Evolutionary conservation across 2,888 invertebrate genomes (phyloP).

Genomic region (Drosophila paracracens): DNA sequence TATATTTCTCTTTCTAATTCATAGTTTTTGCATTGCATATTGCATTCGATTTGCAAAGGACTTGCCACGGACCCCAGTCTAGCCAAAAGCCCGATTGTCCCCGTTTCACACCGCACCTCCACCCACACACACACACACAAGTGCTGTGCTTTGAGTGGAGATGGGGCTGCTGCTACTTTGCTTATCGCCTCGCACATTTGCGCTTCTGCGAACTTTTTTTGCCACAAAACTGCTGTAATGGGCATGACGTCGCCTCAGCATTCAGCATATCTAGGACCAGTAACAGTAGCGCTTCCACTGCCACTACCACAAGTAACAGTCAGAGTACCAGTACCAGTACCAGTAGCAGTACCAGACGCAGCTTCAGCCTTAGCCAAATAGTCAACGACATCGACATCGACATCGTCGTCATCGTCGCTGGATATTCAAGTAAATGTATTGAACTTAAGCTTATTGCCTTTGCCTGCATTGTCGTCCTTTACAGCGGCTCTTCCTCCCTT

Average conservation of each 20-base stretch:
- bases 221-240: constrained; percentile 70
- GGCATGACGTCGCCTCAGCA: constrained; percentile 50
- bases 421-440: constrained; percentile 78
- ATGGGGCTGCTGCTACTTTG: constrained; percentile 62
- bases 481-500: background rate
- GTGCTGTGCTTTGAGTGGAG: constrained; percentile 1
- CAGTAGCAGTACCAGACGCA: background rate
- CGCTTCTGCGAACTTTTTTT: constrained; percentile 59
- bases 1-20: background rate
- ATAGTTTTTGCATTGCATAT: background rate
- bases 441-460: constrained; percentile 78
- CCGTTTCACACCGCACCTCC: background rate
- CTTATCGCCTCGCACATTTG: constrained; percentile 79
- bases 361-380: constrained; percentile 45
- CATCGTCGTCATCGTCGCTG: constrained; percentile 37
- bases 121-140: background rate
- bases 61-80: constrained; percentile 12
- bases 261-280: constrained; percentile 29
- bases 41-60: constrained; percentile 4
- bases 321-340: background rate
- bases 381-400: constrained; percentile 67
- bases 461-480: constrained; percentile 54
- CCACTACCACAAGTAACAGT: constrained; percentile 2
- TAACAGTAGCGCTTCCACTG: constrained; percentile 1
- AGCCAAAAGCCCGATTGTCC: constrained; percentile 31